Conservation (phyloP, 2,113 vertebrate genomes). For the Deroptyus accipitrinus region DNA sequence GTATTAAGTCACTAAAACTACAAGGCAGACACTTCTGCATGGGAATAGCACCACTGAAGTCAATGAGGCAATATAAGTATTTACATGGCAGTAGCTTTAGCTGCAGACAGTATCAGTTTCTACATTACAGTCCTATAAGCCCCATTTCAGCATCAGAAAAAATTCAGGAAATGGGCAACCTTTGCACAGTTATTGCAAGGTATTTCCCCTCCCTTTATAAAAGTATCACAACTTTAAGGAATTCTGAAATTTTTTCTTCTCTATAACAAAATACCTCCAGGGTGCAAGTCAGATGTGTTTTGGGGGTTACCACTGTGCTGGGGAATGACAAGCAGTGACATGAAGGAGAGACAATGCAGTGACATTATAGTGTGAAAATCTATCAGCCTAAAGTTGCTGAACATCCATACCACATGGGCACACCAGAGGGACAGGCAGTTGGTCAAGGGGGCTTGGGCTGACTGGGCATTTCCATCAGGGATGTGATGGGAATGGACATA, state of each 20-base stretch:
- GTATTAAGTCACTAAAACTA: not conserved
- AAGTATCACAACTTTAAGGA: not conserved
- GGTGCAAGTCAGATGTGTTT: not conserved
- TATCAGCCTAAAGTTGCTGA: not conserved
- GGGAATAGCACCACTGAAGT: not conserved
- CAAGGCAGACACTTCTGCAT: not conserved
- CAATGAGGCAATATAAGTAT: not conserved
- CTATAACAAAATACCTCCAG: not conserved
- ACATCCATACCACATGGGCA: not conserved
- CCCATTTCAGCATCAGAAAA: not conserved
- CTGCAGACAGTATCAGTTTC: not conserved
- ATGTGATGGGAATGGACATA: accelerated
- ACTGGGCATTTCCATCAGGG: not conserved
- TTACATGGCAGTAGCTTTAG: not conserved
- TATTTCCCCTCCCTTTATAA: not conserved
- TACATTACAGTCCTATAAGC: not conserved
- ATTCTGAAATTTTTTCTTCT: not conserved
- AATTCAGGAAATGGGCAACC: not conserved
- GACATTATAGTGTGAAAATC: not conserved
- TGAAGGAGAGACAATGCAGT: not conserved
- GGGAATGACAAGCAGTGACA: not conserved
- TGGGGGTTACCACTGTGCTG: accelerated
- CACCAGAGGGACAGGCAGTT: not conserved
- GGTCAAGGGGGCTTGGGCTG: not conserved
- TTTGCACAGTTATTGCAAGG: not conserved